A percentile compares a stretch with the other conserved stretches of the same genome.
Conservation (phyloP, 2,113 vertebrate species). For the Girardinichthys multiradiatus region DNA sequence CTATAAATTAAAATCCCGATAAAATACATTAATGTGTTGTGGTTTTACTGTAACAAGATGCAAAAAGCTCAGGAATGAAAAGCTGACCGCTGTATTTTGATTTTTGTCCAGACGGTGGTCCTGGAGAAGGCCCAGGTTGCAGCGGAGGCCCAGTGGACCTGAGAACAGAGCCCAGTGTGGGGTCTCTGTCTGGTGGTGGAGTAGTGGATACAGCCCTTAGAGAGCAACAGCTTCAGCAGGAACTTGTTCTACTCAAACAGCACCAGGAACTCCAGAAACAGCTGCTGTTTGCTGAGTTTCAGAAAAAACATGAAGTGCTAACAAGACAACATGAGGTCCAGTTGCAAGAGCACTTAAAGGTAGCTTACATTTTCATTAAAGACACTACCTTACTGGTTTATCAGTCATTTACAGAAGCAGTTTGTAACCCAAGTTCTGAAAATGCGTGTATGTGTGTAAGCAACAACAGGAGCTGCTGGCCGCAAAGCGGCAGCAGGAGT, state of each 20-base stretch:
- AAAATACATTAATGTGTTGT: too few species aligned
- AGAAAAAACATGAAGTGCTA: constrained; percentile 94
- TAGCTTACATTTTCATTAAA: constrained; percentile 37
- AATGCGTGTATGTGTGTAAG: constrained; percentile 44
- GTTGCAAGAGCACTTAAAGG: constrained; percentile 96
- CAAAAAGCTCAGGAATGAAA: too few species aligned
- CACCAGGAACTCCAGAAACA: constrained; percentile 97
- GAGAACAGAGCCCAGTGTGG: constrained; percentile 80
- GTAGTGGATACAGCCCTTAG: constrained; percentile 81
- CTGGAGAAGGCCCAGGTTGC: constrained; percentile 67
- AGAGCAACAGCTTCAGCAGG: constrained; percentile 93
- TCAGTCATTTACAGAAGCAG: not conserved
- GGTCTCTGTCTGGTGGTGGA: constrained; percentile 53
- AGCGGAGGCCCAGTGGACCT: constrained; percentile 84
- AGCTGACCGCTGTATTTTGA: too few species aligned
- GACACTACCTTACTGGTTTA: not conserved
- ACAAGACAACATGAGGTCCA: constrained; percentile 94
- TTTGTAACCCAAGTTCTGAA: not conserved
- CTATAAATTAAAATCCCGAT: too few species aligned
- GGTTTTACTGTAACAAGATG: too few species aligned
- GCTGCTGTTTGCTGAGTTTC: constrained; percentile 93
- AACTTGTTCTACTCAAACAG: constrained; percentile 90
- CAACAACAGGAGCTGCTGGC: constrained; percentile 78
- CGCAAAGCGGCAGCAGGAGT: constrained; percentile 73
- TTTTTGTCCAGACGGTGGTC: constrained; percentile 43